Base-by-base conservation (phyloP, 2,888 invertebrate species). In the Amblyjoppa proteus region DNA sequence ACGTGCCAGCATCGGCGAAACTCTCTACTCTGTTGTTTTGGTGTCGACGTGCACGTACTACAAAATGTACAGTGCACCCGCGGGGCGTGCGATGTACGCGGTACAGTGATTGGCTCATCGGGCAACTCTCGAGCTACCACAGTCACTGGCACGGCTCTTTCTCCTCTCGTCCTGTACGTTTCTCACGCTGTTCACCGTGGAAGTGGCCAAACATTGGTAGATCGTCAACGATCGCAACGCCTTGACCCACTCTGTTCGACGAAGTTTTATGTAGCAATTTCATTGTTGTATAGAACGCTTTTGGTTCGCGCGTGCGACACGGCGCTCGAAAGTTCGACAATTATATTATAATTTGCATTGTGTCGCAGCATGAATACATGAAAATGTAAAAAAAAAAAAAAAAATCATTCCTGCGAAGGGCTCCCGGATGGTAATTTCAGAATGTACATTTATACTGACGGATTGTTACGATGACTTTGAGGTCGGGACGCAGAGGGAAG, bases 1-100 rank as follows among this genome's bases (percentile, higher is more conserved):
- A 76, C 76, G 76, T 76, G 76, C 34, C 66, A 28, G 66, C 51
- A 76, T 76, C 25, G 76, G 68, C 53, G 34, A 68, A 76, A 76
- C 34, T 16, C 16, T 31, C 20, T 13, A n/a, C 38, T 49, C 45
- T 53, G 66, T 76, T 76, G 66, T 76, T 68, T 25, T 51, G 66
- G 53, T 13, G 53, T 75, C 49, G 34, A 16, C 41, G 41, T 25
- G 34, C 25, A 16, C n/a, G 41, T 56, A 41, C 71, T 56, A 6
- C 53, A 56, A 16, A n/a, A 38, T 13, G 7, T 34, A 64, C 31
- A n/a, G 31, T 16, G n/a, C 58, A 20, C 38, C 13, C 41, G 28
- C 58, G 28, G 61, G 49, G 61, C 31, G 61, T 45, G 31, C 61
- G 34, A 45, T 7, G 9, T 4, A n/a, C 16, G 41, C 28, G 41